These are phyloP conservation scores for Papilio aristodemus DNA, from an alignment of 1,140 invertebrate genomes.

Conservation along the genomic window DNA sequence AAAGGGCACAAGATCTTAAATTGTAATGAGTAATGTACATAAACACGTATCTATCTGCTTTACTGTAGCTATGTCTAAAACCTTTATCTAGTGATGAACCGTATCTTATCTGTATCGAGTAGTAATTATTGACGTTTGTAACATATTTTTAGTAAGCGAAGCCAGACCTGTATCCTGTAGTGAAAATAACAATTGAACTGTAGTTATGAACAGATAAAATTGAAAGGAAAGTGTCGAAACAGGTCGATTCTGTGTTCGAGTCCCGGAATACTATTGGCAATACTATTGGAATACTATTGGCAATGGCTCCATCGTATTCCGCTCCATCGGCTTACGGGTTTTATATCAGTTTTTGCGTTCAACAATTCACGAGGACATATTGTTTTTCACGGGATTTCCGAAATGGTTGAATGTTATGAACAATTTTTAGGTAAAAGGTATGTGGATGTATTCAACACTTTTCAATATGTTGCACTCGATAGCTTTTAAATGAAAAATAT, in stretches of 20 bases:
- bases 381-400: background rate
- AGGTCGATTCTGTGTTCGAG: constrained; percentile 3
- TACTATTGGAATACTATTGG: no score
- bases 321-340: background rate
- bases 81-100: background rate
- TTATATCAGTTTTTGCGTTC: constrained; percentile 1
- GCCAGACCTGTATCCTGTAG: background rate
- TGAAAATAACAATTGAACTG: background rate
- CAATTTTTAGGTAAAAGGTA: background rate
- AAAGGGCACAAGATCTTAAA: background rate
- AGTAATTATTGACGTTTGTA: background rate
- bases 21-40: background rate
- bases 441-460: background rate
- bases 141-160: background rate
- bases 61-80: background rate
- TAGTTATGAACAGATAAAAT: constrained; percentile 9
- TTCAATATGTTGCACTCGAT: no score
- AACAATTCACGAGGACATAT: constrained; percentile 1
- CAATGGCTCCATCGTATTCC: constrained; percentile 11
- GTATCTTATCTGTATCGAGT: background rate
- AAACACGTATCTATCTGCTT: no score
- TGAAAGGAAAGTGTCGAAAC: constrained; percentile 6
- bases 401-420: background rate
- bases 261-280: no score
- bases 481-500: no score